phyloP scores from a whole-genome alignment of 1,140 invertebrate species.

The Pseudoatta argentina region DNA sequence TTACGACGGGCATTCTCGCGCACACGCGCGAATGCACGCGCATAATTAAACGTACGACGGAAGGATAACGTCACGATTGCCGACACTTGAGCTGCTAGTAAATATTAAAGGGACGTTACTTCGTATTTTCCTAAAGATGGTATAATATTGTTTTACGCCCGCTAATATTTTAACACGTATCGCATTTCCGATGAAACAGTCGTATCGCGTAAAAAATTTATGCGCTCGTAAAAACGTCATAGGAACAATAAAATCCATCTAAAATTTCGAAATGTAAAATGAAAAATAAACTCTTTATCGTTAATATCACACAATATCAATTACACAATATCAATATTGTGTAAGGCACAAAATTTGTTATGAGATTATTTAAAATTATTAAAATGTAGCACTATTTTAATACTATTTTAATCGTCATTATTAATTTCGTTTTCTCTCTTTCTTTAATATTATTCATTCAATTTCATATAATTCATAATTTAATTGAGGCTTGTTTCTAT shows the following conservation, averaged over 20 bases:
- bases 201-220: slow-evolving; percentile 18
- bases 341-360: neutral
- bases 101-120: neutral
- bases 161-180: slow-evolving; percentile 29
- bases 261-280: neutral
- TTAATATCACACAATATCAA: neutral
- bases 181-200: neutral
- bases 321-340: too few species aligned
- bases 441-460: neutral
- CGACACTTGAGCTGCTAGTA: neutral
- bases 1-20: slow-evolving; percentile 20
- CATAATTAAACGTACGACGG: slow-evolving; percentile 53
- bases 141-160: slow-evolving; percentile 34
- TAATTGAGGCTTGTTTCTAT: neutral
- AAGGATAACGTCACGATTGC: slow-evolving; percentile 10
- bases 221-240: slow-evolving; percentile 7
- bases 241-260: neutral
- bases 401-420: neutral
- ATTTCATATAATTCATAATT: neutral
- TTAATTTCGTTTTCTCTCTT: neutral
- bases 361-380: neutral
- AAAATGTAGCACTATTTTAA: neutral
- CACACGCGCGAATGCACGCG: slow-evolving; percentile 11
- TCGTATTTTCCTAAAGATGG: slow-evolving; percentile 20
- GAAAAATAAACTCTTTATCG: neutral